These are phyloP conservation scores for Pentalonia nigronervosa DNA, from an alignment of 1,140 invertebrate species.

Conservation along the genomic window DNA sequence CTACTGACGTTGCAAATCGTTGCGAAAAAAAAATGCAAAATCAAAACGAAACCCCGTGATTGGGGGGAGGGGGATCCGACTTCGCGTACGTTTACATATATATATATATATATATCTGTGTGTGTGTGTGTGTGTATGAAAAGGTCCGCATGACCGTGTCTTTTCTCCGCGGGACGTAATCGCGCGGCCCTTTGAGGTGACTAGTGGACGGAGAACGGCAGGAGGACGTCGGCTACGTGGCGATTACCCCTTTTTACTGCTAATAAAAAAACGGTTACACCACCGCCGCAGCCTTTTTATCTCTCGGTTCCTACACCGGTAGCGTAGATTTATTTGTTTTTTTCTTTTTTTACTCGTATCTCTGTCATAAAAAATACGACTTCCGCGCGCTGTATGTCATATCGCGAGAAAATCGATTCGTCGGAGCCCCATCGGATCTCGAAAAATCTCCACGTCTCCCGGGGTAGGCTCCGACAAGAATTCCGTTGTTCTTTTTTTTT, in stretches of 20 bases:
- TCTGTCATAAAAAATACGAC: not conserved
- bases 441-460: not conserved
- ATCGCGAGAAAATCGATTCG: not conserved
- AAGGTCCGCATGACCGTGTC: not conserved
- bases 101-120: too few relatives aligned
- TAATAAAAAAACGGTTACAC: conserved; percentile 2
- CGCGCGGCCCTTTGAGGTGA: not conserved
- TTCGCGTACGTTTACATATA: too few relatives aligned
- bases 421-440: not conserved
- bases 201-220: not conserved
- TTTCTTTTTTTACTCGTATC: not conserved
- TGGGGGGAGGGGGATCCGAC: not conserved
- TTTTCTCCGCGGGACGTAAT: not conserved
- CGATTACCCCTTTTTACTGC: conserved; percentile 19
- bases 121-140: not conserved
- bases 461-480: not conserved
- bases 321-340: not conserved
- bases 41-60: not conserved
- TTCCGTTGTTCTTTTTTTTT: not conserved
- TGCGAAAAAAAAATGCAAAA: not conserved
- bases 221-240: too few relatives aligned
- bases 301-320: not conserved
- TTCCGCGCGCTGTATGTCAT: not conserved
- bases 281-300: not conserved
- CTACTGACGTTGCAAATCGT: not conserved